Conservation (phyloP, 2,888 invertebrate genomes). For the Oscheius sp. region DNA sequence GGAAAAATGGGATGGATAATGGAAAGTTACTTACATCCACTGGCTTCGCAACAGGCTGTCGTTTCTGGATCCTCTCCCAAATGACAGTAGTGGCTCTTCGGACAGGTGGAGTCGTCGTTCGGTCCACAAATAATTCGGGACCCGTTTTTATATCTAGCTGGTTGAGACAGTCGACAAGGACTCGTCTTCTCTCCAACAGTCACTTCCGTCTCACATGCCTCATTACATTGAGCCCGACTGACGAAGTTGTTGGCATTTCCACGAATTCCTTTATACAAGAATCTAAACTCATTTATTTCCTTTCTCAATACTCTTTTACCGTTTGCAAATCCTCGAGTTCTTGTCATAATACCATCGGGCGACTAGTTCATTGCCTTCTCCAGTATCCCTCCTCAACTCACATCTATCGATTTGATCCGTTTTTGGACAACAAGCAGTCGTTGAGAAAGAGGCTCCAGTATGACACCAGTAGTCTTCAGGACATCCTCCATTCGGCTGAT, state of each 20-base stretch:
- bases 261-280: constrained; percentile 66
- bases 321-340: constrained; percentile 57
- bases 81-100: constrained; percentile 68
- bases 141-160: constrained; percentile 52
- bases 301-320: constrained; percentile 28
- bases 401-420: constrained; percentile 52
- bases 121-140: constrained; percentile 53
- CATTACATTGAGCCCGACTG: constrained; percentile 62
- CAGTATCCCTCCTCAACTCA: constrained; percentile 52
- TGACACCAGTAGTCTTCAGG: constrained; percentile 61
- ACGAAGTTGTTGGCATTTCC: constrained; percentile 69
- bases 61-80: constrained; percentile 63
- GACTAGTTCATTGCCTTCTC: constrained; percentile 64
- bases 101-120: constrained; percentile 55
- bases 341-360: constrained; percentile 68
- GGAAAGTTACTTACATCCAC: constrained; percentile 58
- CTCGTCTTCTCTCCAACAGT: constrained; percentile 49
- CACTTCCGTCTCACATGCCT: constrained; percentile 51
- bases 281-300: constrained; percentile 27
- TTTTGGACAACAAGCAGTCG: constrained; percentile 66
- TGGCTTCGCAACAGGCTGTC: constrained; percentile 67
- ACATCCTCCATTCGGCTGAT: constrained; percentile 67
- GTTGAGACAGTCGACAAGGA: constrained; percentile 61
- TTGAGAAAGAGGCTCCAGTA: constrained; percentile 60
- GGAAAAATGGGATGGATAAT: not conserved